These are phyloP conservation scores for Gila robusta DNA, from an alignment of 2,797 vertebrate genomes.

Conservation along the genomic window DNA sequence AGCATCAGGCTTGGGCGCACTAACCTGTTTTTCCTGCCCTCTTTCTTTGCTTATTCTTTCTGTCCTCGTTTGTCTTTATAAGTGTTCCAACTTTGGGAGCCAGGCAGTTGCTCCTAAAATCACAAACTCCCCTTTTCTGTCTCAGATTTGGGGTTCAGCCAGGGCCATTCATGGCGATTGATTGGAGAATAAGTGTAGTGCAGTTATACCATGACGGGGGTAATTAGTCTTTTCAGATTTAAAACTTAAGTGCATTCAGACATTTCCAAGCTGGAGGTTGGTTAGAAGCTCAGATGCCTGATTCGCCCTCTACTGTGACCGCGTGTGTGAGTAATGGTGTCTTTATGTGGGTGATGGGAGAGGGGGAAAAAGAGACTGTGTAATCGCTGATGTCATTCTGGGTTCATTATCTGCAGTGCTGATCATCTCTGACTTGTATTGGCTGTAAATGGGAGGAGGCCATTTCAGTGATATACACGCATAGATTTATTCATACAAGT, in stretches of 20 bases:
- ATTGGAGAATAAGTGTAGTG: slow-evolving; percentile 15
- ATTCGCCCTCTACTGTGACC: background rate
- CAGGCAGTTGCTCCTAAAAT: background rate
- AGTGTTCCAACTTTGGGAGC: background rate
- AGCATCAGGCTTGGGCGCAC: background rate
- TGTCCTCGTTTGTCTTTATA: slow-evolving; percentile 24
- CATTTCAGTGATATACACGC: background rate
- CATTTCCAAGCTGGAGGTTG: background rate
- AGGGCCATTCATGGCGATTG: background rate
- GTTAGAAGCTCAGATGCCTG: background rate
- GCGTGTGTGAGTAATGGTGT: slow-evolving; percentile 33
- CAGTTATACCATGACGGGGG: background rate
- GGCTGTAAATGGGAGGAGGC: slow-evolving; percentile 29
- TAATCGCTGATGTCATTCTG: slow-evolving; percentile 37
- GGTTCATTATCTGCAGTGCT: slow-evolving; percentile 23
- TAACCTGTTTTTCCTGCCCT: slow-evolving; percentile 23
- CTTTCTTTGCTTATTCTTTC: slow-evolving; percentile 9
- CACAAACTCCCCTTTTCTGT: background rate
- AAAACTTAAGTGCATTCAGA: background rate
- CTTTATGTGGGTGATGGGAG: slow-evolving; percentile 18
- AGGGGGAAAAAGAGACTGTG: background rate
- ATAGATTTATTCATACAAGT: background rate
- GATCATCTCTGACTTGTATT: slow-evolving; percentile 22
- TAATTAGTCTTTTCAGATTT: slow-evolving; percentile 3
- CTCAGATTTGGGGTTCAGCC: background rate